Evolutionary conservation across 2,888 invertebrate genomes (phyloP), one percentile per base, ranked within the genome.

Genomic region (Tenodera sinensis): DNA sequence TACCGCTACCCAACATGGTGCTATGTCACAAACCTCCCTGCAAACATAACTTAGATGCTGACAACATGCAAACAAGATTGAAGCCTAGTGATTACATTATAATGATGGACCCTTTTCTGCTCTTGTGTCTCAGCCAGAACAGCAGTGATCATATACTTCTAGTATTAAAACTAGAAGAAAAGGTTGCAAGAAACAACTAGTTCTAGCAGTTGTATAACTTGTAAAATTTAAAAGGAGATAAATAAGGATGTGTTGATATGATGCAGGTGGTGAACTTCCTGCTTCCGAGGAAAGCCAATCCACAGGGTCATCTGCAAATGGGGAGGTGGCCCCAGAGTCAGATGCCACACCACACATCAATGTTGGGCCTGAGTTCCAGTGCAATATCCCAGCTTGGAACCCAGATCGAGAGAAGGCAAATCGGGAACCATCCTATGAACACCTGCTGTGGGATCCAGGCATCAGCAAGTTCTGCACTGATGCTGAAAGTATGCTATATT

Each of bases 361-460:
- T 93, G 95, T 98, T 89, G 98, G 98, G 1, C 94, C 96, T 7
- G 96, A 97, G 90, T 98, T 96, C 93, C 99, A 99, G 93, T 98
- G 97, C 0, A 95, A 95, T 88, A 95, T 98, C 92, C 98, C 98
- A 15, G 93, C 93, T 71, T 94, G 91, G 85, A 88, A 89, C 54
- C 90, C 90, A 47, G 88, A 90, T 87, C 93, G 91, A 82, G 90
- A 90, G 28, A 88, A 89, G 84, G 89, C 89, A 25, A 89, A 91
- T 28, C 94, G 94, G 85, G 95, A 95, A 90, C 94, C 95, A 3
- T 92, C 92, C 25, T 93, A 93, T 88, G 97, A 97, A 92, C 97
- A 97, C 92, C 94, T 97, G 84, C 95, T 98, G 83, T 98, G 98
- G 98, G 96, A 98, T 93, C 98, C 98, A 34, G 96, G 96, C 92